These are phyloP conservation scores for Popillia japonica DNA, from an alignment of 1,140 invertebrate species.

Conservation along the genomic window DNA sequence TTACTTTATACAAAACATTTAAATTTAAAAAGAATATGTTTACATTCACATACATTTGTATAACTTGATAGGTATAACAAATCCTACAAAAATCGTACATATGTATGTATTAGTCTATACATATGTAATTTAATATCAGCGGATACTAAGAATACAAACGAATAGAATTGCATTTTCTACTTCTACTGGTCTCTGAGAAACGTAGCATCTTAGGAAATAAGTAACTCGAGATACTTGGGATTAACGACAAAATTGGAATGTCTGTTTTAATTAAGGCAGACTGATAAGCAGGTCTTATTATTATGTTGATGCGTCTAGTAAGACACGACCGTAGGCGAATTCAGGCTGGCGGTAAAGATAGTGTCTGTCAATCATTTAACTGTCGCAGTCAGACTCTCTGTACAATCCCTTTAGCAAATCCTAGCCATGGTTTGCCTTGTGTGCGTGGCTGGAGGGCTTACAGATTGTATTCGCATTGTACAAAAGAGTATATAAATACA, in stretches of 20 bases:
- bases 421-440: background rate
- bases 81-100: too few relatives aligned
- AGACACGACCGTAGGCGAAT: background rate
- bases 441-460: background rate
- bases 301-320: background rate
- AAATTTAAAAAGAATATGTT: too few relatives aligned
- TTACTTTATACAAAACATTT: too few relatives aligned
- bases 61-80: too few relatives aligned
- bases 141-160: too few relatives aligned
- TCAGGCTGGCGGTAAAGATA: constrained; percentile 12
- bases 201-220: background rate
- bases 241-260: constrained; percentile 23
- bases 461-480: constrained; percentile 12
- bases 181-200: too few relatives aligned
- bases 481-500: constrained; percentile 28
- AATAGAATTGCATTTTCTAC: too few relatives aligned
- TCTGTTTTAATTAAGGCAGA: constrained; percentile 25
- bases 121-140: too few relatives aligned
- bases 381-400: background rate
- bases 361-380: constrained; percentile 18
- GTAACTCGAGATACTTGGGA: background rate
- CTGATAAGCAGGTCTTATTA: background rate
- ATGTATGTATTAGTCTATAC: too few relatives aligned
- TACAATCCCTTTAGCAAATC: background rate
- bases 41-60: too few relatives aligned